These are phyloP conservation scores for Dinomys branickii DNA, from an alignment of 2,113 vertebrate genomes.

Conservation along the genomic window DNA sequence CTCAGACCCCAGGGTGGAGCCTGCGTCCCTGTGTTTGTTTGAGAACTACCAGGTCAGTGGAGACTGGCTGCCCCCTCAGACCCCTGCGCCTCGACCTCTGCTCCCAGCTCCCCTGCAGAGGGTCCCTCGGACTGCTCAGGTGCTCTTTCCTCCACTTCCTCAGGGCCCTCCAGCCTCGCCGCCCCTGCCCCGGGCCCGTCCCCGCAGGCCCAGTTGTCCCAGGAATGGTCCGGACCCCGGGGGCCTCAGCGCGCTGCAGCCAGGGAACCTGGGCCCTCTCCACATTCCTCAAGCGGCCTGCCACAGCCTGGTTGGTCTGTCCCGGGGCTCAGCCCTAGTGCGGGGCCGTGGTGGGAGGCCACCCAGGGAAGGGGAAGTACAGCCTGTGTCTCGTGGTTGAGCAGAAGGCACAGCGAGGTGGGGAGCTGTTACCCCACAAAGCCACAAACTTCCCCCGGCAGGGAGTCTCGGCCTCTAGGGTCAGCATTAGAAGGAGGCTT, in stretches of 20 bases:
- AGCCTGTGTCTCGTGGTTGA: background rate
- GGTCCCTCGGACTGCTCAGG: background rate
- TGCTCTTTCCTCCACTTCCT: background rate
- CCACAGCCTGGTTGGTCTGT: background rate
- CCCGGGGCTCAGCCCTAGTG: background rate
- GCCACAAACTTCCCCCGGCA: background rate
- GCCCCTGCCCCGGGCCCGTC: background rate
- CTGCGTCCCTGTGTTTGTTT: background rate
- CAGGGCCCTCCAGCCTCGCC: background rate
- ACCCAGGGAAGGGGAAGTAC: background rate
- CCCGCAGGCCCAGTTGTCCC: background rate
- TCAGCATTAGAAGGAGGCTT: background rate
- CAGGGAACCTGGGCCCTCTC: background rate
- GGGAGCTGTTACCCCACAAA: background rate
- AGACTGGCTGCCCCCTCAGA: background rate
- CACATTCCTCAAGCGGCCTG: background rate
- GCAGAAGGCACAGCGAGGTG: background rate
- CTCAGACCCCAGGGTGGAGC: background rate
- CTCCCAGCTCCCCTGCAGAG: background rate
- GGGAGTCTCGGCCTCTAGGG: background rate
- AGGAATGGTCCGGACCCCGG: fast-evolving
- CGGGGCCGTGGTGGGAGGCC: too few relatives aligned
- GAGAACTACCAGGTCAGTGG: background rate
- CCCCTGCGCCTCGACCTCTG: background rate
- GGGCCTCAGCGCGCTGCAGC: background rate